A percentile compares a stretch with the other conserved stretches of the same genome.
Evolutionary conservation across 2,113 vertebrate genomes (phyloP).

Genomic region (Prionailurus viverrinus): DNA sequence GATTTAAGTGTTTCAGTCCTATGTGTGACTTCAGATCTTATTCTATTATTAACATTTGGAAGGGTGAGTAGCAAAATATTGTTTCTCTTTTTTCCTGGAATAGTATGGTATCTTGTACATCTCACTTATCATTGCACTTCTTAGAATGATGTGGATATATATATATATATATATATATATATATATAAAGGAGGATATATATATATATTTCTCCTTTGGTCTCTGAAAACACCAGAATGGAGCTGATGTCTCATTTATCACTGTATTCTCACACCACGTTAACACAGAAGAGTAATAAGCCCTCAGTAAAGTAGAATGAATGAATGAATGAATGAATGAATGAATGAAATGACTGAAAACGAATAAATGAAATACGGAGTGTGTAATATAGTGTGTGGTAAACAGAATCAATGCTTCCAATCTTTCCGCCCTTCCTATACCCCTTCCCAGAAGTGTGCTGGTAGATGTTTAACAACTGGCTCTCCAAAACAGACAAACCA

Average conservation of each 20-base stretch:
- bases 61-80: background rate
- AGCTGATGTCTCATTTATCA: background rate
- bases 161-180: too few species aligned
- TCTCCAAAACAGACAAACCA: background rate
- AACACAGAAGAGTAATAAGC: background rate
- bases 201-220: background rate
- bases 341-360: background rate
- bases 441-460: background rate
- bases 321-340: background rate
- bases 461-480: background rate
- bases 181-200: too few species aligned
- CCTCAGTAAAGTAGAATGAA: background rate
- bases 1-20: background rate
- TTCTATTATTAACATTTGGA: background rate
- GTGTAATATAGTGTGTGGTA: background rate
- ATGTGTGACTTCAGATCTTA: background rate
- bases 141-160: background rate
- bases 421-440: background rate
- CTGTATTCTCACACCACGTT: background rate
- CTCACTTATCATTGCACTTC: background rate
- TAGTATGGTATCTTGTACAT: background rate
- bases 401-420: background rate
- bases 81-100: background rate
- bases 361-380: background rate
- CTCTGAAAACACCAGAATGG: background rate